phyloP scores from a whole-genome alignment of 2,888 invertebrate genomes.

The Ypsolopha sequella region DNA sequence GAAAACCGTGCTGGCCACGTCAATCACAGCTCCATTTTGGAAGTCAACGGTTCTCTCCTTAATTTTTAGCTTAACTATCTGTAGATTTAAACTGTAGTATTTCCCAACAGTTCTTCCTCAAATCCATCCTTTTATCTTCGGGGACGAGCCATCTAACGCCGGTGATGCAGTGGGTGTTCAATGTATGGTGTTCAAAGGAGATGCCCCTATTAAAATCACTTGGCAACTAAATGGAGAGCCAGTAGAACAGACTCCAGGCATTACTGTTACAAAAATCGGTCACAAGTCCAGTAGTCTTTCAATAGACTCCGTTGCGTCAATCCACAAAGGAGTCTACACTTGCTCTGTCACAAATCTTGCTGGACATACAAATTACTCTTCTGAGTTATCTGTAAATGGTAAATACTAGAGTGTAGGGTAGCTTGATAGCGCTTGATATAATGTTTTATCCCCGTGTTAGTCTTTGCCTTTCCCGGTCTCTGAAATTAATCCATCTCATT shows the following conservation, averaged over 20 bases:
- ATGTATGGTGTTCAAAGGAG: conserved; percentile 84
- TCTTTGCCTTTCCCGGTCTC: neutral
- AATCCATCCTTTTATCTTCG: conserved; percentile 83
- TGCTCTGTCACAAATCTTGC: conserved; percentile 79
- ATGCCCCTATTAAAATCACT: conserved; percentile 80
- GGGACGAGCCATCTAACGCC: conserved; percentile 81
- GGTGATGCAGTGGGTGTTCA: conserved; percentile 82
- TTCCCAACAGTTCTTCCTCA: conserved; percentile 75
- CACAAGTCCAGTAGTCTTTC: conserved; percentile 77
- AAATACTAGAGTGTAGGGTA: conserved; percentile 19
- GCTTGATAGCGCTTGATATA: neutral
- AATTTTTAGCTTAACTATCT: conserved; percentile 14
- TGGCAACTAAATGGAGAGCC: conserved; percentile 80
- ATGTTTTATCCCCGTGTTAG: conserved; percentile 6
- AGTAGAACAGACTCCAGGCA: conserved; percentile 64
- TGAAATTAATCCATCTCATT: neutral
- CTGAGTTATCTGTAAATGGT: conserved; percentile 81
- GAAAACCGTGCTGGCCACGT: conserved; percentile 77
- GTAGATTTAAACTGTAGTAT: conserved; percentile 7
- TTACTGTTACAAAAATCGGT: conserved; percentile 71
- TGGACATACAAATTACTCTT: conserved; percentile 74
- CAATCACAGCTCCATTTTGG: conserved; percentile 76
- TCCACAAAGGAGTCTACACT: conserved; percentile 81
- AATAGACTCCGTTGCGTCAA: conserved; percentile 79
- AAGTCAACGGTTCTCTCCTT: conserved; percentile 76